Conservation (phyloP, 2,113 vertebrate genomes). For the Saccopteryx bilineata region DNA sequence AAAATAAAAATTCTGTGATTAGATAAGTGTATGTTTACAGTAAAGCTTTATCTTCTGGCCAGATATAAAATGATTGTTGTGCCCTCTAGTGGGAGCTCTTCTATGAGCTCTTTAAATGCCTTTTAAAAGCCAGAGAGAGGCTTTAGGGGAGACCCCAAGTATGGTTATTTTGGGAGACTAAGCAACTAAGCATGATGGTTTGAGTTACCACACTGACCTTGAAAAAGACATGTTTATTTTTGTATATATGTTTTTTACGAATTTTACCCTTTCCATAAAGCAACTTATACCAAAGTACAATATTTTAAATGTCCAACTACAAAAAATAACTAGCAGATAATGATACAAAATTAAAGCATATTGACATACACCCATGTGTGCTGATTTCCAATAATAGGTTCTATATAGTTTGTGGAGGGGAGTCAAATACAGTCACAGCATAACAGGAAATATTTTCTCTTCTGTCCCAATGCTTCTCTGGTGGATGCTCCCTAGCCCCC, state of each 20-base stretch:
- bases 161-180: constrained; percentile 32
- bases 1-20: neutral
- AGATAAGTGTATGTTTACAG: neutral
- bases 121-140: neutral
- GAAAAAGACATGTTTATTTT: constrained; percentile 40
- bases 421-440: constrained; percentile 4
- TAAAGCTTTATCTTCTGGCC: neutral
- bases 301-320: constrained; percentile 50
- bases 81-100: constrained; percentile 77
- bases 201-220: constrained; percentile 48
- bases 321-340: constrained; percentile 18
- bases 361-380: neutral
- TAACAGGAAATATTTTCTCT: constrained; percentile 5
- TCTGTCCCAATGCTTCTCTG: neutral
- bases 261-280: constrained; percentile 27
- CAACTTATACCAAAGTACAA: neutral
- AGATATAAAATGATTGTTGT: constrained; percentile 48
- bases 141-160: neutral
- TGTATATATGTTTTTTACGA: neutral
- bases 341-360: constrained; percentile 40
- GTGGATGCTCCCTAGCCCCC: neutral
- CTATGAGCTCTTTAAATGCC: constrained; percentile 4
- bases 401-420: neutral
- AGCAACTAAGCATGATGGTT: constrained; percentile 22
- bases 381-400: constrained; percentile 25